A percentile compares a stretch with the other conserved stretches of the same genome.
These are phyloP conservation scores for Dreissena rostriformis DNA, from an alignment of 1,140 invertebrate genomes.

Conservation along the genomic window DNA sequence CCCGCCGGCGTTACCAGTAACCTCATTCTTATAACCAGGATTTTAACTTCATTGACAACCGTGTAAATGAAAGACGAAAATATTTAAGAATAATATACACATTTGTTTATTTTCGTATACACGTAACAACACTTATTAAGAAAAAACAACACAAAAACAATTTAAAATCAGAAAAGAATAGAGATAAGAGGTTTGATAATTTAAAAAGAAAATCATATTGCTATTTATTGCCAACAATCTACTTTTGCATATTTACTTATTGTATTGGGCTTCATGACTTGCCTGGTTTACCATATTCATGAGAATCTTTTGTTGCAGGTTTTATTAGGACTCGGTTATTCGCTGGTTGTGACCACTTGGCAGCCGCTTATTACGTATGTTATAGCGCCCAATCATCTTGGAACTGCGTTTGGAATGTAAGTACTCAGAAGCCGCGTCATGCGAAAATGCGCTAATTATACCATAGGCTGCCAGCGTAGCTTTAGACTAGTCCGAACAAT, in stretches of 20 bases:
- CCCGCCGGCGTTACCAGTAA: no score
- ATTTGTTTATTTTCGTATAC: no score
- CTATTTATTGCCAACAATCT: background rate
- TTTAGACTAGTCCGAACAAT: no score
- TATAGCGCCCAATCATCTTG: conserved; percentile 95
- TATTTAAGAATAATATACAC: no score
- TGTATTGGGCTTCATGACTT: background rate
- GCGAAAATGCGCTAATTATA: no score
- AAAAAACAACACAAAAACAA: no score
- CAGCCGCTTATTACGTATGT: conserved; percentile 97
- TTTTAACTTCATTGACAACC: no score
- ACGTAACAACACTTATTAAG: no score
- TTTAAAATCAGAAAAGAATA: background rate
- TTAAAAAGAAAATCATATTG: background rate
- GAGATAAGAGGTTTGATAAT: background rate
- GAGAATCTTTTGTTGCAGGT: conserved; percentile 82
- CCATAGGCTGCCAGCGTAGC: no score
- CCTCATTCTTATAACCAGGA: no score
- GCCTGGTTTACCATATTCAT: conserved; percentile 45
- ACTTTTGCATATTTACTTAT: background rate
- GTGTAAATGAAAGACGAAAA: no score
- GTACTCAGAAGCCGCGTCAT: no score
- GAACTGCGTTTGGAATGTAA: conserved; percentile 98
- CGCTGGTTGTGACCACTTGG: conserved; percentile 94
- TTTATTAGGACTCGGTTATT: conserved; percentile 94